A percentile compares a stretch with the other conserved stretches of the same genome.
phyloP scores from a whole-genome alignment of 2,113 vertebrate species.

The Forbesichthys agassizii region DNA sequence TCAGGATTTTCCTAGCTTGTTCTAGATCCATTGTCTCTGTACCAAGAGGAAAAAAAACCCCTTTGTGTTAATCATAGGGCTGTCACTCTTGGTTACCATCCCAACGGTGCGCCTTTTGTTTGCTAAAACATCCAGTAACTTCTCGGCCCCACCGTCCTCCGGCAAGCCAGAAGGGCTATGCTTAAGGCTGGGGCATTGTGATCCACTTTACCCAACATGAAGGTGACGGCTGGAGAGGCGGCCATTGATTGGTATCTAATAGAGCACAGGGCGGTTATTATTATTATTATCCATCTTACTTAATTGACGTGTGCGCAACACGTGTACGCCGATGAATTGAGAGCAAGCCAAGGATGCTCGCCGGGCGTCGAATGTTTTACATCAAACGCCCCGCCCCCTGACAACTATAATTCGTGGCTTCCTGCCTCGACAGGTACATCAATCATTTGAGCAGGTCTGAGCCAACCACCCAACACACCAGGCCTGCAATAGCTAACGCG shows the following conservation, averaged over 20 bases:
- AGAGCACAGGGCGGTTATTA: too few species aligned
- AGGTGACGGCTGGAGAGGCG: too few species aligned
- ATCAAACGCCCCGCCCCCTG: not conserved
- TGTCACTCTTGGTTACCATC: conserved; percentile 68
- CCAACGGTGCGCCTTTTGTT: conserved; percentile 70
- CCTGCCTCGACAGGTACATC: too few species aligned
- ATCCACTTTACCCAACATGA: not conserved
- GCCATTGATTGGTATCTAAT: too few species aligned
- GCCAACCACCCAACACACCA: too few species aligned
- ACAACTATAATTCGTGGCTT: not conserved
- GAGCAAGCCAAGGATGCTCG: too few species aligned
- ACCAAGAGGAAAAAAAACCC: conserved; percentile 43
- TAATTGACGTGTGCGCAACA: too few species aligned
- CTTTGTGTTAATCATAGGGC: conserved; percentile 58
- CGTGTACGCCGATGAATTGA: too few species aligned
- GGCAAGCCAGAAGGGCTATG: conserved; percentile 34
- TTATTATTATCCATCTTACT: too few species aligned
- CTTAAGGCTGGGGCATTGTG: too few species aligned
- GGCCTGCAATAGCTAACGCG: too few species aligned
- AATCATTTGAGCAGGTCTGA: too few species aligned
- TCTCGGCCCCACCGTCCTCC: conserved; percentile 31
- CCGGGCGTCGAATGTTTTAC: not conserved
- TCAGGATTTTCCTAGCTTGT: conserved; percentile 21
- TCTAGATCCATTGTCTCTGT: conserved; percentile 60
- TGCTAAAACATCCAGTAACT: conserved; percentile 64